These are phyloP conservation scores for Drosophila macrospina DNA, from an alignment of 2,888 invertebrate genomes.

Conservation along the genomic window DNA sequence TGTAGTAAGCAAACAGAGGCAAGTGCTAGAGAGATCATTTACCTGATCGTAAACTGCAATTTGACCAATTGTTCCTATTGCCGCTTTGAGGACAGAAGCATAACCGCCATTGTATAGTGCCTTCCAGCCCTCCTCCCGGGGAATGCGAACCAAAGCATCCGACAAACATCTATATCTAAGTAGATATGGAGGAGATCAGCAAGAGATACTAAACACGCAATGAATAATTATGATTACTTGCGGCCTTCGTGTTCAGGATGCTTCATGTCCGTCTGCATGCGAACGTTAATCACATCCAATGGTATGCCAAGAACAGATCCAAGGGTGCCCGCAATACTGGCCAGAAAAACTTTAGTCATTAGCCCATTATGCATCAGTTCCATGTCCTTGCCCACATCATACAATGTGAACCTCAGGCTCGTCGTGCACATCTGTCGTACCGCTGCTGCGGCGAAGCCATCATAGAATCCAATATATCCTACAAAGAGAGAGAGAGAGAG, in stretches of 20 bases:
- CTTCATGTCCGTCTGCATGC: slow-evolving; percentile 65
- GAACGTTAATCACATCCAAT: slow-evolving; percentile 54
- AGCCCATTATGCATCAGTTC: slow-evolving; percentile 24
- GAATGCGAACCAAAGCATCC: slow-evolving; percentile 47
- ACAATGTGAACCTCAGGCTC: slow-evolving; percentile 51
- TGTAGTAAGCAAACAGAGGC: too few species aligned
- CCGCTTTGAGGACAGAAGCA: slow-evolving; percentile 44
- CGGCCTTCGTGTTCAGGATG: slow-evolving; percentile 5
- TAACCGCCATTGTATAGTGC: slow-evolving; percentile 45
- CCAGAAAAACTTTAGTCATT: slow-evolving; percentile 31
- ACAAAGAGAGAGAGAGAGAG: too few species aligned
- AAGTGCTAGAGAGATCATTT: background rate
- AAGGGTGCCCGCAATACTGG: slow-evolving; percentile 41
- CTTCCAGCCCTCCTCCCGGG: slow-evolving; percentile 48
- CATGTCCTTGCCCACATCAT: slow-evolving; percentile 37
- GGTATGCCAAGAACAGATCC: slow-evolving; percentile 48
- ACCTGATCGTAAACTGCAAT: slow-evolving; percentile 60
- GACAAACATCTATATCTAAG: slow-evolving; percentile 45
- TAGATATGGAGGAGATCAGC: background rate
- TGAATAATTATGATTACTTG: slow-evolving; percentile 32
- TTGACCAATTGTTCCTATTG: slow-evolving; percentile 49
- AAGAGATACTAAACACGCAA: background rate
- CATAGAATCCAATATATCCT: slow-evolving; percentile 49
- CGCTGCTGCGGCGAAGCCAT: slow-evolving; percentile 56
- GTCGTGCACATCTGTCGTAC: slow-evolving; percentile 47